Percentiles rank a stretch among this genome's conserved stretches.
These are phyloP conservation scores for Ceyx erithaca DNA, from an alignment of 2,797 vertebrate genomes.

Conservation along the genomic window DNA sequence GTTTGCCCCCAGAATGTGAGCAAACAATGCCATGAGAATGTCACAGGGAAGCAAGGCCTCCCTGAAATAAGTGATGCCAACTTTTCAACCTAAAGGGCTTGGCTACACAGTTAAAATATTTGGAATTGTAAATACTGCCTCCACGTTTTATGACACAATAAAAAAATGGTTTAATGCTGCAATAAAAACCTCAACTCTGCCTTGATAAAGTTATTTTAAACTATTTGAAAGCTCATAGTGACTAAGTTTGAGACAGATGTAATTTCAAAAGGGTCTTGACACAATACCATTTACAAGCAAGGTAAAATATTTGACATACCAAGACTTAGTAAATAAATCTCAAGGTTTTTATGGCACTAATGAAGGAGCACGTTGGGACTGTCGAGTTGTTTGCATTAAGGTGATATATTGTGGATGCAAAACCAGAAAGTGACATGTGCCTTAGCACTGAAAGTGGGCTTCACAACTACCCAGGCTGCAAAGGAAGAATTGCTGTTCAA, in stretches of 20 bases:
- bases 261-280: conserved; percentile 47
- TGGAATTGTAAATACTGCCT: conserved; percentile 67
- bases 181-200: conserved; percentile 63
- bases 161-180: conserved; percentile 69
- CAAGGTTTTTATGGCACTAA: conserved; percentile 49
- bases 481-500: neutral
- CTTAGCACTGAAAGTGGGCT: neutral
- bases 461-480: neutral
- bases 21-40: neutral
- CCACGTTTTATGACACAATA: conserved; percentile 60
- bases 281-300: conserved; percentile 42
- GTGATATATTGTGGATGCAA: conserved; percentile 11
- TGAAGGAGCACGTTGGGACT: conserved; percentile 42
- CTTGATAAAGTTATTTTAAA: conserved; percentile 65
- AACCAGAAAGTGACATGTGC: neutral
- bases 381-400: conserved; percentile 40
- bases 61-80: neutral
- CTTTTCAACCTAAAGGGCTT: neutral
- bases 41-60: neutral
- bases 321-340: conserved; percentile 62
- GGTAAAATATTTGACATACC: conserved; percentile 39
- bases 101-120: conserved; percentile 57
- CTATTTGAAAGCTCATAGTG: conserved; percentile 16
- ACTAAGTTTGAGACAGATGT: conserved; percentile 26
- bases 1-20: neutral